Percentiles rank a stretch among this genome's conserved stretches.
phyloP scores from a whole-genome alignment of 2,113 vertebrate genomes.

The Herpetotheres cachinnans region DNA sequence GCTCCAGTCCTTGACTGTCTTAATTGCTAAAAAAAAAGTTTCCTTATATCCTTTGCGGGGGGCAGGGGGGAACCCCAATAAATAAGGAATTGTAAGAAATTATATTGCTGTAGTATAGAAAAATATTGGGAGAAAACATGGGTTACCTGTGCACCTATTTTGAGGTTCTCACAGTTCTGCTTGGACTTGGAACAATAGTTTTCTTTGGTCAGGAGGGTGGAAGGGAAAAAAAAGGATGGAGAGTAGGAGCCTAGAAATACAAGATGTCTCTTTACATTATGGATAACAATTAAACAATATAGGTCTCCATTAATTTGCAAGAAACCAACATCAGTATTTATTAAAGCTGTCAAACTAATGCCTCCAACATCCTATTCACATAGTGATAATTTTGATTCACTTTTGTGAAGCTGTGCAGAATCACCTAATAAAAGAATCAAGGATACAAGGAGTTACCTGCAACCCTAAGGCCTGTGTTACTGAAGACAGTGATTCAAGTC shows the following conservation, averaged over 20 bases:
- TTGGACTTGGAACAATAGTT: background rate
- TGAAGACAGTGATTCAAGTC: background rate
- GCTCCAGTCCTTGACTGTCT: background rate
- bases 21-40: background rate
- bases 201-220: background rate
- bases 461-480: background rate
- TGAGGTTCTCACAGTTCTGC: background rate
- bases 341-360: background rate
- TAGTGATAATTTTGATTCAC: background rate
- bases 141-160: background rate
- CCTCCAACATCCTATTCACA: background rate
- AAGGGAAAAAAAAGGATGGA: background rate
- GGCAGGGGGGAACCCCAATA: too few species aligned
- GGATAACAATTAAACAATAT: too few species aligned
- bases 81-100: background rate
- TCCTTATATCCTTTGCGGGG: background rate
- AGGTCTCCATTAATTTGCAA: background rate
- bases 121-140: background rate
- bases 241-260: background rate
- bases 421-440: background rate
- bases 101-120: background rate
- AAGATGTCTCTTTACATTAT: too few species aligned
- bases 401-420: background rate
- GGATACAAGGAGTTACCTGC: accelerated
- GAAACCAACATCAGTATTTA: background rate